phyloP scores from a whole-genome alignment of 2,113 vertebrate species.

The Mormoops blainvillei region DNA sequence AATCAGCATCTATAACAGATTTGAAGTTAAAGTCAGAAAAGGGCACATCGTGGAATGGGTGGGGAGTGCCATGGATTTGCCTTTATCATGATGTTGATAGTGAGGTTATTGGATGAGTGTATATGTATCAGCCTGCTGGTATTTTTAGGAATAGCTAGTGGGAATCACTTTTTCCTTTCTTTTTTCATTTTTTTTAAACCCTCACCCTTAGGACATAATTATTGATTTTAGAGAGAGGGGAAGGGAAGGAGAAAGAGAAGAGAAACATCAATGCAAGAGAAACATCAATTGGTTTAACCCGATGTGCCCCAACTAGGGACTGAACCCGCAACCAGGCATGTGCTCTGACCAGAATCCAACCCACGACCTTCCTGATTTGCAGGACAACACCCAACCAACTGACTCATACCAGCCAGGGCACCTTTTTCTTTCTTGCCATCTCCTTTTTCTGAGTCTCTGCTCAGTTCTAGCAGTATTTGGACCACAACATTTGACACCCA shows the following conservation, averaged over 20 bases:
- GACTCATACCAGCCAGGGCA: too few relatives aligned
- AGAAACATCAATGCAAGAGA: too few relatives aligned
- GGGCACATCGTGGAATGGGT: background rate
- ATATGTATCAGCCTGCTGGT: background rate
- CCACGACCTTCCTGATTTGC: too few relatives aligned
- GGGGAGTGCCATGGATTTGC: background rate
- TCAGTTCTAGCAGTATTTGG: background rate
- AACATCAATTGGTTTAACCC: too few relatives aligned
- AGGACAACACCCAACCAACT: too few relatives aligned
- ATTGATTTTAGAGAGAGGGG: too few relatives aligned
- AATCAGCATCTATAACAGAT: background rate
- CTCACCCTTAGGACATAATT: too few relatives aligned
- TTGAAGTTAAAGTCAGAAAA: background rate
- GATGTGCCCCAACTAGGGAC: too few relatives aligned
- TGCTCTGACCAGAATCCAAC: too few relatives aligned
- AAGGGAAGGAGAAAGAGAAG: too few relatives aligned
- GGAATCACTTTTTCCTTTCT: background rate
- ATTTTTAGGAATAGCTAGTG: background rate
- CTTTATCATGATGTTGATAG: background rate
- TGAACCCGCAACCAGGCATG: too few relatives aligned
- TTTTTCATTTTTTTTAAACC: background rate
- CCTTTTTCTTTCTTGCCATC: background rate
- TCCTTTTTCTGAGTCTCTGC: background rate
- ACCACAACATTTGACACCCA: background rate
- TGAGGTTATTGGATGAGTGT: background rate